phyloP scores from a whole-genome alignment of 2,797 vertebrate genomes.

The Eleutherodactylus coqui region DNA sequence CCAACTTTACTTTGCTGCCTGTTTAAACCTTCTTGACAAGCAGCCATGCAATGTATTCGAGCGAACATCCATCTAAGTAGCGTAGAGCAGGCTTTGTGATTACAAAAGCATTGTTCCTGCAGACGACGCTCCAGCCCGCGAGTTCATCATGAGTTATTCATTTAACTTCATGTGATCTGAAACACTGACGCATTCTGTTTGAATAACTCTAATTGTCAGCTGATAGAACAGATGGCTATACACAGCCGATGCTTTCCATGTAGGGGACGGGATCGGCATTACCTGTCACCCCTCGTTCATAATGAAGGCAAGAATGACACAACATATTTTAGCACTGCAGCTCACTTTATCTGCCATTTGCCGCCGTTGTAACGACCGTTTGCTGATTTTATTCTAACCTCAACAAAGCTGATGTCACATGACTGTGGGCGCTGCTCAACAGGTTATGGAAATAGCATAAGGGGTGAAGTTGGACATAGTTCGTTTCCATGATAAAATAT shows the following conservation, averaged over 20 bases:
- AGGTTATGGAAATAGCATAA: no score
- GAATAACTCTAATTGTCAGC: not conserved
- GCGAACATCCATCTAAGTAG: slow-evolving; percentile 39
- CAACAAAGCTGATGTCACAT: not conserved
- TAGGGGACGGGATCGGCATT: not conserved
- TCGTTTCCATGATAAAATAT: no score
- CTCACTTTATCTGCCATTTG: not conserved
- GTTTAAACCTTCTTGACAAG: slow-evolving; percentile 22
- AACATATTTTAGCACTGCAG: not conserved
- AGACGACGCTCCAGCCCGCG: not conserved
- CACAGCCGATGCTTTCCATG: not conserved
- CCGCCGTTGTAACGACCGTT: not conserved
- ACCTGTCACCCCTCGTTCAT: not conserved
- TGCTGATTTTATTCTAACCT: not conserved
- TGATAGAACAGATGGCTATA: not conserved
- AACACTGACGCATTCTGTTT: not conserved
- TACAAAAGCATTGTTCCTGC: slow-evolving; percentile 27
- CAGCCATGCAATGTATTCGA: not conserved
- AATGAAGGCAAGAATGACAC: not conserved
- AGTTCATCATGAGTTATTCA: slow-evolving; percentile 30
- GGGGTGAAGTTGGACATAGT: no score
- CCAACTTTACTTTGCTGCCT: slow-evolving; percentile 28
- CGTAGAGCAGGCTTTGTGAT: not conserved
- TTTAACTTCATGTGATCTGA: slow-evolving; percentile 32
- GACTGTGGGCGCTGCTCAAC: not conserved